Evolutionary conservation across 2,113 vertebrate species (phyloP), one percentile per base, ranked within the genome.

Genomic region (Corythornis madagascariensis): DNA sequence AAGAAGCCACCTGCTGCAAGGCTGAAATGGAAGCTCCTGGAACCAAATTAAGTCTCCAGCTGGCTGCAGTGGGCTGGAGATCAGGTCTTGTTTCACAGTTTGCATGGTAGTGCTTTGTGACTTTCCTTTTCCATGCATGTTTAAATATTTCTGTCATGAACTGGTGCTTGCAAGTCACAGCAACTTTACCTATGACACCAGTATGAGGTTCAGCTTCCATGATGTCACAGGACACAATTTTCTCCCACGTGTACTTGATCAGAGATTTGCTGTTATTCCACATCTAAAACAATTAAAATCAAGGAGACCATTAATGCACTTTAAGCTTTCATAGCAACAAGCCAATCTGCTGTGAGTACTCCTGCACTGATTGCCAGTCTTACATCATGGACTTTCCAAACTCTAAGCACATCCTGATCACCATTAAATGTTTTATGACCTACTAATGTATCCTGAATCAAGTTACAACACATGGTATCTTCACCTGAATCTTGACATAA

Each of bases 191-290:
- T 89, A 99, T 97, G 92, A 95, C 25, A 56, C 99, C 99, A 29
- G 89, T 50, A 90, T 74, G 93, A 61, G 99, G 99, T 80, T 98
- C 97, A 63, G 99, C 98, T 94, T 99, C 98, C 24, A 99, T 89
- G n/a, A 97, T 96, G 88, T 98, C 98, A 70, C 92, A 85, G 59
- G 95, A 50, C 1, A 61, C 93, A 25, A 97, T 89, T 71, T 92
- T 98, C 55, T 98, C 98, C 99, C 99, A 99, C 1, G 92, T 93
- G 94, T 98, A 99, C 20, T 64, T 95, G 94, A 99, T 95, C 33
- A 74, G 26, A 4, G 98, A 98, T 94, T 90, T 98, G 97, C 99
- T 99, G 90, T 98, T 97, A 94, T 99, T 99, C 99, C 98, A 99
- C 98, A 99, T 98, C 99, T 99, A 82, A 88, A 96, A 97, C 79